phyloP scores from a whole-genome alignment of 2,797 vertebrate species.

The Bradypus variegatus region DNA sequence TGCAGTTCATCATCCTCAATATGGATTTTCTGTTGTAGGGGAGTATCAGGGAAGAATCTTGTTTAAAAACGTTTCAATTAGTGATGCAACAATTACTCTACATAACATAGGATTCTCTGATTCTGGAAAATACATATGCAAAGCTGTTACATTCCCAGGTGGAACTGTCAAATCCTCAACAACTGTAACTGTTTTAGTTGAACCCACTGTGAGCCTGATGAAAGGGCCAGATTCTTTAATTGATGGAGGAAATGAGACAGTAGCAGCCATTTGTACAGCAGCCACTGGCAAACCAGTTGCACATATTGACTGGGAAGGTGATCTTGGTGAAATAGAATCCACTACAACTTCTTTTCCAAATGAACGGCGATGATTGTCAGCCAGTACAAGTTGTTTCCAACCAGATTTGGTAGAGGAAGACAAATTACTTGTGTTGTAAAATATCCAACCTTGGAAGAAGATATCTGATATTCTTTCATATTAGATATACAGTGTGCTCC shows the following conservation, averaged over 20 bases:
- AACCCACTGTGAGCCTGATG: conserved; percentile 88
- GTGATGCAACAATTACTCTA: conserved; percentile 84
- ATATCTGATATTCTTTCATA: conserved; percentile 82
- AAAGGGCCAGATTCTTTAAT: conserved; percentile 84
- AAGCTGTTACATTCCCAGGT: conserved; percentile 85
- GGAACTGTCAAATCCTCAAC: conserved; percentile 85
- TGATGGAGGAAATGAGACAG: conserved; percentile 83
- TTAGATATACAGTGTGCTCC: conserved; percentile 92
- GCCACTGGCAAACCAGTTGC: conserved; percentile 90
- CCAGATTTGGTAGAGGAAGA: conserved; percentile 85
- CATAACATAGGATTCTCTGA: conserved; percentile 83
- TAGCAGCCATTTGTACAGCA: conserved; percentile 92
- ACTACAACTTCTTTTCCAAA: conserved; percentile 80
- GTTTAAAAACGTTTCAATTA: conserved; percentile 81
- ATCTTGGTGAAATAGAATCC: conserved; percentile 81
- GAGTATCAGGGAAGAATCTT: conserved; percentile 80
- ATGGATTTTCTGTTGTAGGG: conserved; percentile 80
- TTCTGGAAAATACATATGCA: conserved; percentile 86
- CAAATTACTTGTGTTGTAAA: conserved; percentile 89
- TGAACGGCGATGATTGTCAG: conserved; percentile 84
- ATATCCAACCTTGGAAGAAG: conserved; percentile 87
- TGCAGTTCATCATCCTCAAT: conserved; percentile 85
- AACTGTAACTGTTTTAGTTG: conserved; percentile 86
- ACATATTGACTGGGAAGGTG: conserved; percentile 88
- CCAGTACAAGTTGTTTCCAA: conserved; percentile 84